Evolutionary conservation across 2,113 vertebrate genomes (phyloP), one percentile per base, ranked within the genome.

Genomic region (Brachionichthys hirsutus): DNA sequence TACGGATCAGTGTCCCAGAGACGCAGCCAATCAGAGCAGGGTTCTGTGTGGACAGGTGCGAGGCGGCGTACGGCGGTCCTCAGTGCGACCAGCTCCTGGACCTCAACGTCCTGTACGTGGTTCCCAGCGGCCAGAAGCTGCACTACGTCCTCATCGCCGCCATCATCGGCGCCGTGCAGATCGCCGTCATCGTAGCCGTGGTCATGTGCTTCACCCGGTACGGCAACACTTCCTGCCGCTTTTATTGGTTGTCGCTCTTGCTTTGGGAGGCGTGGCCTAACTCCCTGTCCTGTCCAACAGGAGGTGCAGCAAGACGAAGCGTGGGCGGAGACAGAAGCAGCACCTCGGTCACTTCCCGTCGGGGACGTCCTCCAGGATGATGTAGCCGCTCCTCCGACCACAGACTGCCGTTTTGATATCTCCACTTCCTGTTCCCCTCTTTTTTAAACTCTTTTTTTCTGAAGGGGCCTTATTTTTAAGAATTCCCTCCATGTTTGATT

Each of bases 191-290:
- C 69, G 95, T 98, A 44, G 97, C 96, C 38, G 96, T 99, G 72
- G 95, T 99, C 79, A 99, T 98, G 95, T 99, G 97, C 84, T 98
- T 99, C 90, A 98, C 95, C 81, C 95, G 97, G 97, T 97, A 83
- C 24, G 1, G 1, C 2, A 1, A 14, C 12, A 14, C 4, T 15
- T 35, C n/a, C n/a, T n/a, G n/a, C n/a, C n/a, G n/a, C n/a, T n/a
- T n/a, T n/a, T n/a, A n/a, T n/a, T n/a, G n/a, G n/a, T n/a, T n/a
- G n/a, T n/a, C n/a, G n/a, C n/a, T n/a, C n/a, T n/a, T n/a, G n/a
- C n/a, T n/a, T 40, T 30, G 24, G 4, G 3, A 8, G 17, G 57
- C 15, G 0, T 73, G 54, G 18, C 36, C 6, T 38, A 38, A 6
- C 38, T 64, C 74, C 49, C 75, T 48, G 34, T 70, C 17, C n/a